Evolutionary conservation across 2,888 invertebrate genomes (phyloP).

Genomic region (Anoncus sp.): DNA sequence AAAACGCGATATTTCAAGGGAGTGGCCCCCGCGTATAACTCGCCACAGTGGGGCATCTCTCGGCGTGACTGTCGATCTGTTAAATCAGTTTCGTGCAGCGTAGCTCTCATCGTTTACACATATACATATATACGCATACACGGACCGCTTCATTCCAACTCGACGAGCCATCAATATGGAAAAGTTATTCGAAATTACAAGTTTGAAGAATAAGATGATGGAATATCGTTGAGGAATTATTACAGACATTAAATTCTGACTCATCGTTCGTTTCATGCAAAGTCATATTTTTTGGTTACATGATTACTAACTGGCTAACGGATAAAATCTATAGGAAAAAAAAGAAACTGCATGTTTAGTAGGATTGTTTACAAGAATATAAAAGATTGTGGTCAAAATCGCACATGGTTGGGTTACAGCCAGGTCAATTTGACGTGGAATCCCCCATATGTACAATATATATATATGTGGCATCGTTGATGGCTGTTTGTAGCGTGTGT

Average conservation of each 20-base stretch:
- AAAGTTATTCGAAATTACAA: too few species aligned
- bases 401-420: not conserved
- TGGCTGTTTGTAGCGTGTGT: constrained; percentile 3
- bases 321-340: too few species aligned
- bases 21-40: constrained; percentile 14
- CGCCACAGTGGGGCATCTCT: constrained; percentile 29
- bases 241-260: too few species aligned
- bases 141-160: not conserved
- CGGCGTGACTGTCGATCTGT: constrained; percentile 65
- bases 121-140: not conserved
- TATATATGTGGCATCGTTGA: constrained; percentile 11
- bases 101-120: constrained; percentile 27
- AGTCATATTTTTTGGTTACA: too few species aligned
- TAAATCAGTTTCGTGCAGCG: constrained; percentile 61
- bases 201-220: too few species aligned
- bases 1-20: constrained; percentile 56
- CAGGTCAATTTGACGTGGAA: not conserved
- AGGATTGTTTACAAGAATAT: not conserved
- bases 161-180: not conserved
- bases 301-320: too few species aligned
- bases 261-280: too few species aligned
- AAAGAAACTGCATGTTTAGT: too few species aligned
- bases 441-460: not conserved
- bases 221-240: too few species aligned
- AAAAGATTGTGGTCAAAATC: not conserved